Conservation (phyloP, 2,888 invertebrate species). For the Sphaerophoria taeniata region DNA sequence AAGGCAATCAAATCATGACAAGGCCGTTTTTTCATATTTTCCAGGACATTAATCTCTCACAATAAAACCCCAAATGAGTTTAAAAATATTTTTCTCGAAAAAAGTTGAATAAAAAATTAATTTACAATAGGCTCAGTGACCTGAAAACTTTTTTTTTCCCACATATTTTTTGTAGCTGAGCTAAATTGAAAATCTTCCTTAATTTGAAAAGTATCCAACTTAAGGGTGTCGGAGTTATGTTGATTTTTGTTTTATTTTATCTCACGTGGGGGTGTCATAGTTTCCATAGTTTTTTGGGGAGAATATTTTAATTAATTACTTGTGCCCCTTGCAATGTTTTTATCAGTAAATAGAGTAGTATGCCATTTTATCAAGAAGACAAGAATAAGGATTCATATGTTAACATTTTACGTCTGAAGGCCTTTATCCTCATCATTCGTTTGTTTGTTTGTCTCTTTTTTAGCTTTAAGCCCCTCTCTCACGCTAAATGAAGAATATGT, state of each 20-base stretch:
- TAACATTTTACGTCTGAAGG: too few relatives aligned
- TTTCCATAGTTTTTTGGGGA: neutral
- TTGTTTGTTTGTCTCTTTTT: too few relatives aligned
- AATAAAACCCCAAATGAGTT: constrained; percentile 22
- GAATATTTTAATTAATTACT: neutral
- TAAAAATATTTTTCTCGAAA: neutral
- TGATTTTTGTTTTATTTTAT: constrained; percentile 12
- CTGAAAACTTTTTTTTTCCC: constrained; percentile 36
- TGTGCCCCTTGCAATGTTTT: too few relatives aligned
- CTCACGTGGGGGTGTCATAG: neutral
- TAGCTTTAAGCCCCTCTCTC: too few relatives aligned
- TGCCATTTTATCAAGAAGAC: too few relatives aligned
- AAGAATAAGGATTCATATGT: too few relatives aligned
- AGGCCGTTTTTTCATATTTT: constrained; percentile 32
- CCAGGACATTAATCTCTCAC: constrained; percentile 42
- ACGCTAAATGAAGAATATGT: too few relatives aligned
- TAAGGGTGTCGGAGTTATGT: constrained; percentile 11
- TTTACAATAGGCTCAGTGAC: constrained; percentile 37
- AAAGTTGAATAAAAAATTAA: neutral
- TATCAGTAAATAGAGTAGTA: too few relatives aligned
- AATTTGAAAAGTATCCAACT: constrained; percentile 9
- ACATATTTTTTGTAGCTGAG: neutral
- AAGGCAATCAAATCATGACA: neutral
- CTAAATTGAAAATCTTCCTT: neutral
- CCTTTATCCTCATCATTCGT: too few relatives aligned